Evolutionary conservation across 2,888 invertebrate genomes (phyloP).

Genomic region (Brassicogethes aeneus): DNA sequence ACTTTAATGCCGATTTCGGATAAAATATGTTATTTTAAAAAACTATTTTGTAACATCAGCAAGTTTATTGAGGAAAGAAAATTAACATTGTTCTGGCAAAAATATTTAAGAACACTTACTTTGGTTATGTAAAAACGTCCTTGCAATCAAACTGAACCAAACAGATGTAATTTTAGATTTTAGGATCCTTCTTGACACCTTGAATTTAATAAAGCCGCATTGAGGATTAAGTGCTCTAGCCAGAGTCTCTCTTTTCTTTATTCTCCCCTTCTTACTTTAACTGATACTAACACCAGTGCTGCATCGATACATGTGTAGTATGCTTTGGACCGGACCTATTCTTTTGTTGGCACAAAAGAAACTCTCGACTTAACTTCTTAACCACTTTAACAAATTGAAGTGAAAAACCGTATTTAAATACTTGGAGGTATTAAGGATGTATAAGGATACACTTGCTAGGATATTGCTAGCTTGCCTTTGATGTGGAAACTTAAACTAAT

Average conservation of each 20-base stretch:
- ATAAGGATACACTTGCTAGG: no score
- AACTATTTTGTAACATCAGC: no score
- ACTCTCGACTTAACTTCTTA: background rate
- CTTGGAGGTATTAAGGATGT: no score
- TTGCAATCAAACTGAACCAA: background rate
- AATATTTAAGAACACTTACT: no score
- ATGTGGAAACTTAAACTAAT: no score
- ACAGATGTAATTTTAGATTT: background rate
- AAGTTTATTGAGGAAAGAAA: no score
- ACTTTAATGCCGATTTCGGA: no score
- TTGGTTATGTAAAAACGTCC: background rate
- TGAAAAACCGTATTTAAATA: background rate
- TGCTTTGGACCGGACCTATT: background rate
- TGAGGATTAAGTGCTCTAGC: slow-evolving; percentile 9
- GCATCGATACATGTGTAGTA: background rate
- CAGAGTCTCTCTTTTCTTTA: background rate
- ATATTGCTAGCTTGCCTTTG: no score
- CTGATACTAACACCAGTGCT: background rate
- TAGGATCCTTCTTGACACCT: background rate
- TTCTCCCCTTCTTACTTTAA: background rate
- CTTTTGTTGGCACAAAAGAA: background rate
- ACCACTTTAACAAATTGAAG: background rate
- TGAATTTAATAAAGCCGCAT: slow-evolving; percentile 13
- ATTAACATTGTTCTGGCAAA: no score
- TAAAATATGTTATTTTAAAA: no score